Conservation (phyloP, 2,888 invertebrate genomes). For the Andrena minutula region DNA sequence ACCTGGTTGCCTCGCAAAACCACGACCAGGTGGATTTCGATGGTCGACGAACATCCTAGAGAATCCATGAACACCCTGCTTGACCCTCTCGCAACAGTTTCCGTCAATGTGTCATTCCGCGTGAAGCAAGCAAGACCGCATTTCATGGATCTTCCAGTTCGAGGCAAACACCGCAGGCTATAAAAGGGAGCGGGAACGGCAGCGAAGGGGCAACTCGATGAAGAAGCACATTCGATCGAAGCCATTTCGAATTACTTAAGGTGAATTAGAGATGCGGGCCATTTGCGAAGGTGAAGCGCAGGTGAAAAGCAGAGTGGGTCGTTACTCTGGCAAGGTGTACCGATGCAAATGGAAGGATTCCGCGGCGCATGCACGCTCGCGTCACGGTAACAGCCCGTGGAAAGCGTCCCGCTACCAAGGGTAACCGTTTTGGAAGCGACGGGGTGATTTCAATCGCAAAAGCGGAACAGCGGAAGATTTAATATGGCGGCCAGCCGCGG, state of each 20-base stretch:
- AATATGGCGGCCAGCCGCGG: constrained; percentile 44
- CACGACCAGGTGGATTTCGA: constrained; percentile 55
- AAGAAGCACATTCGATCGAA: neutral
- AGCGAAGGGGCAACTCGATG: neutral
- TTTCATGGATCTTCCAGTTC: neutral
- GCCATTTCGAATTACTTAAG: neutral
- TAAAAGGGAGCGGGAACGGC: neutral
- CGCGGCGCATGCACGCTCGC: neutral
- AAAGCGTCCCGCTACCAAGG: neutral
- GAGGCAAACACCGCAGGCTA: neutral
- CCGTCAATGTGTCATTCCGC: neutral
- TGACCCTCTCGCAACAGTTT: neutral
- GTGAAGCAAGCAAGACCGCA: neutral
- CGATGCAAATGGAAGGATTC: constrained; percentile 27
- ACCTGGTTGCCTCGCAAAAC: constrained; percentile 40
- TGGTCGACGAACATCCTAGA: constrained; percentile 18
- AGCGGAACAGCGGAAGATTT: constrained; percentile 57
- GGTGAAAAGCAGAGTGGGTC: constrained; percentile 57
- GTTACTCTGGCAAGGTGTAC: constrained; percentile 57
- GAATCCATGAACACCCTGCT: neutral
- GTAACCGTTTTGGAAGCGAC: constrained; percentile 5
- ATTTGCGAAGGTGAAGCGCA: constrained; percentile 47
- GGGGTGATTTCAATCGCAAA: constrained; percentile 28
- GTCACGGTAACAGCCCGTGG: neutral
- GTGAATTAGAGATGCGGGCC: constrained; percentile 67